A percentile compares a stretch with the other conserved stretches of the same genome.
Conservation (phyloP, 2,113 vertebrate genomes). For the Prionailurus bengalensis region DNA sequence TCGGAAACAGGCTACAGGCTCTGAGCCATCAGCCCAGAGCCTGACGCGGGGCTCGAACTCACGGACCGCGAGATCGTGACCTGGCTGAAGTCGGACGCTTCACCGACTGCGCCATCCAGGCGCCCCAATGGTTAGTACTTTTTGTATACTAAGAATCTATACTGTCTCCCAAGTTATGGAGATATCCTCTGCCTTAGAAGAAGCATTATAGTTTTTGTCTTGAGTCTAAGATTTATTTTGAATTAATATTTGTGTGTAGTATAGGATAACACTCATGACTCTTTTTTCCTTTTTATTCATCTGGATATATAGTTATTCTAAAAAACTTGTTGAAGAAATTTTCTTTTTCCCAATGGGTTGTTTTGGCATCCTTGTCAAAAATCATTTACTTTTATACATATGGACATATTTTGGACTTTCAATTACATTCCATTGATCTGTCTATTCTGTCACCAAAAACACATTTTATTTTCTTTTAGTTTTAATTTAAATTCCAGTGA, state of each 20-base stretch:
- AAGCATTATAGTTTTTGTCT: background rate
- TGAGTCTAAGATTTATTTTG: constrained; percentile 24
- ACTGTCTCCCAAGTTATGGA: background rate
- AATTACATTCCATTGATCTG: background rate
- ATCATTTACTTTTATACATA: background rate
- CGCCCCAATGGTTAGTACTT: background rate
- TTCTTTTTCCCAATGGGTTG: background rate
- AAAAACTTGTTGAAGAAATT: background rate
- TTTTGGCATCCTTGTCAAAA: background rate
- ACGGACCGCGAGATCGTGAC: too few relatives aligned
- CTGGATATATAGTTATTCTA: background rate
- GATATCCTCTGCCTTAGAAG: background rate
- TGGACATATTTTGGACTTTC: background rate
- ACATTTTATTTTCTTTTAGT: background rate
- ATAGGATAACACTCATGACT: background rate
- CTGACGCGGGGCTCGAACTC: too few relatives aligned
- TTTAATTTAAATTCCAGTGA: background rate
- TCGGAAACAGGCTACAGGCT: too few relatives aligned
- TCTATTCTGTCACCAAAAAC: background rate
- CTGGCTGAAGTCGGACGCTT: too few relatives aligned
- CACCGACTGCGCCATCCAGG: too few relatives aligned
- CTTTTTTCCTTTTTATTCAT: background rate
- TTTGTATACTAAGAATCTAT: background rate
- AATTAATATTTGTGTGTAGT: background rate
- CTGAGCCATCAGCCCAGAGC: too few relatives aligned